phyloP scores from a whole-genome alignment of 2,113 vertebrate genomes.

The Nestor notabilis region DNA sequence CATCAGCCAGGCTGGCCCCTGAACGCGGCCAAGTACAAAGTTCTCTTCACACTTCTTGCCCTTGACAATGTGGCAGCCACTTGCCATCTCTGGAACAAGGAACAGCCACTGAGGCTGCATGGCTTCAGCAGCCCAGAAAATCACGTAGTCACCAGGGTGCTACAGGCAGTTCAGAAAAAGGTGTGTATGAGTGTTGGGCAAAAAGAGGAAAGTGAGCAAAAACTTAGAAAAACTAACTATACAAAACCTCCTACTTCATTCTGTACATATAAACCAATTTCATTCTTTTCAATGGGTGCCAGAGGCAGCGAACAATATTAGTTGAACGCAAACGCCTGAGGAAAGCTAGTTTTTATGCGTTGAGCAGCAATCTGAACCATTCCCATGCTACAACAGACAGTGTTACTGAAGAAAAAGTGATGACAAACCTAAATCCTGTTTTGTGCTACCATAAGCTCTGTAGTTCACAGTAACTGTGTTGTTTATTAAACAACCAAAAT shows the following conservation, averaged over 20 bases:
- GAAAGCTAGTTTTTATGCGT: neutral
- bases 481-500: neutral
- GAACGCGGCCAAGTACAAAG: rapidly evolving
- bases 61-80: neutral
- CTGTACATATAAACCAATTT: neutral
- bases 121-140: neutral
- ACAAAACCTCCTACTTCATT: neutral
- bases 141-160: neutral
- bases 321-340: neutral
- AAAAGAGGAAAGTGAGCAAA: neutral
- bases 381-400: neutral
- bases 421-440: neutral
- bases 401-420: neutral
- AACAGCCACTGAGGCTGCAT: neutral
- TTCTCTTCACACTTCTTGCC: neutral
- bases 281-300: neutral
- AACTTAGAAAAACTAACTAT: neutral
- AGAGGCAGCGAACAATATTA: neutral
- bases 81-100: neutral
- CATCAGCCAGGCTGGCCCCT: neutral
- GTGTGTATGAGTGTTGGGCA: rapidly evolving
- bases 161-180: neutral
- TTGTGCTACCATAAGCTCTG: neutral
- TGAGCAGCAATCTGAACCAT: neutral
- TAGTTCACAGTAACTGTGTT: neutral